Percentiles rank a stretch among this genome's conserved stretches.
phyloP scores from a whole-genome alignment of 1,140 invertebrate genomes.

The Ganaspis sp. region DNA sequence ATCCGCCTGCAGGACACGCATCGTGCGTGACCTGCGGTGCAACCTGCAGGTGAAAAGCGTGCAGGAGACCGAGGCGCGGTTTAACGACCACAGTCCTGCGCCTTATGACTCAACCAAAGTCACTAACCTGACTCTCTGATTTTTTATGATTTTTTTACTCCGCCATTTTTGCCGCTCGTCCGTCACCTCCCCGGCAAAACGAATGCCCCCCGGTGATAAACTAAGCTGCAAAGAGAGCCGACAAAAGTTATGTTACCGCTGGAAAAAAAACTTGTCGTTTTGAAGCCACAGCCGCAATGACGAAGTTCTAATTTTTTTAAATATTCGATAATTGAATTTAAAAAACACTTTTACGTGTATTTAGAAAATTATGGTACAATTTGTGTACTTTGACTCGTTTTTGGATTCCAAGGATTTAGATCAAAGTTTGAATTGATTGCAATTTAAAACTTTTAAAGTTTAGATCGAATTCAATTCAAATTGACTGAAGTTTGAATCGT shows the following conservation, averaged over 20 bases:
- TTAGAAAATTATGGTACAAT: no score
- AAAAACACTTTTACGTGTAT: no score
- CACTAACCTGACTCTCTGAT: slow-evolving; percentile 62
- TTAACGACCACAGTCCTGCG: slow-evolving; percentile 46
- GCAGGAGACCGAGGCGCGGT: slow-evolving; percentile 44
- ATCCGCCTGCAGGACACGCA: slow-evolving; percentile 50
- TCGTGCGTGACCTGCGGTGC: slow-evolving; percentile 55
- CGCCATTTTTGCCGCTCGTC: slow-evolving; percentile 38
- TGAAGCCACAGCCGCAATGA: no score
- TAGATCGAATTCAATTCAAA: no score
- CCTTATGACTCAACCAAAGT: slow-evolving; percentile 67
- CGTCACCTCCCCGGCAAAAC: slow-evolving; percentile 44
- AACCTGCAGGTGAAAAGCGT: slow-evolving; percentile 52
- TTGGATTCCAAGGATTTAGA: no score
- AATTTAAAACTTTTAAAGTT: no score
- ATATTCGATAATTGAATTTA: no score
- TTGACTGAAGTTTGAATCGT: no score
- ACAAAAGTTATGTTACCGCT: slow-evolving; percentile 39
- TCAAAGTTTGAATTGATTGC: no score
- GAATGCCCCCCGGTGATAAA: slow-evolving; percentile 44
- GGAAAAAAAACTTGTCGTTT: background rate
- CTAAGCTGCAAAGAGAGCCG: slow-evolving; percentile 35
- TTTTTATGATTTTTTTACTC: slow-evolving; percentile 45
- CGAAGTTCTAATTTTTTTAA: no score
- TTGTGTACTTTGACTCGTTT: no score